Evolutionary conservation across 2,888 invertebrate genomes (phyloP).

Genomic region (Mesorhabditis belari): DNA sequence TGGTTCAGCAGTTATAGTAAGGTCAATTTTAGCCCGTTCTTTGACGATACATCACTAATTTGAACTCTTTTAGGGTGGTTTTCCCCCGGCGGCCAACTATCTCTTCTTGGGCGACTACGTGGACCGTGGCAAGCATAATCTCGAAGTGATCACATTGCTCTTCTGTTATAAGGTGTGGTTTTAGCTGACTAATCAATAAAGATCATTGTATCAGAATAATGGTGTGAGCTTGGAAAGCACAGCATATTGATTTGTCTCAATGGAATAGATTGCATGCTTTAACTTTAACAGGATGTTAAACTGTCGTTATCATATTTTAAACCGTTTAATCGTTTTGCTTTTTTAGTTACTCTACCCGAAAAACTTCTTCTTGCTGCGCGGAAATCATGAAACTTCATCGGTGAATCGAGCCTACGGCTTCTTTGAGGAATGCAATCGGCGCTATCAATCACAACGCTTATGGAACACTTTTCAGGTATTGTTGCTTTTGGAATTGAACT

Average conservation of each 20-base stretch:
- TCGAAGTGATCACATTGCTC: slow-evolving; percentile 23
- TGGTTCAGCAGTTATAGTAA: too few relatives aligned
- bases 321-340: too few relatives aligned
- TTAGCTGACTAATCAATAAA: too few relatives aligned
- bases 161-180: slow-evolving; percentile 14
- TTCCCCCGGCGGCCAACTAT: slow-evolving; percentile 33
- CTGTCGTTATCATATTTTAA: too few relatives aligned
- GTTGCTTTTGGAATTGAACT: slow-evolving; percentile 1
- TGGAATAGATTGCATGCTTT: neutral
- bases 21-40: too few relatives aligned
- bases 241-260: too few relatives aligned
- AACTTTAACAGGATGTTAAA: too few relatives aligned
- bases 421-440: slow-evolving; percentile 26
- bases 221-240: too few relatives aligned
- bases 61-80: slow-evolving; percentile 30
- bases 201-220: too few relatives aligned
- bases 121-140: slow-evolving; percentile 24
- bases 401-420: slow-evolving; percentile 35
- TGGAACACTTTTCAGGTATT: slow-evolving; percentile 13
- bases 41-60: too few relatives aligned
- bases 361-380: slow-evolving; percentile 37
- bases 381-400: slow-evolving; percentile 29
- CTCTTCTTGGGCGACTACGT: slow-evolving; percentile 41
- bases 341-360: slow-evolving; percentile 25
- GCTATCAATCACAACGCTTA: slow-evolving; percentile 9